Evolutionary conservation across 2,888 invertebrate genomes (phyloP).

Genomic region (Geotrupes spiniger): DNA sequence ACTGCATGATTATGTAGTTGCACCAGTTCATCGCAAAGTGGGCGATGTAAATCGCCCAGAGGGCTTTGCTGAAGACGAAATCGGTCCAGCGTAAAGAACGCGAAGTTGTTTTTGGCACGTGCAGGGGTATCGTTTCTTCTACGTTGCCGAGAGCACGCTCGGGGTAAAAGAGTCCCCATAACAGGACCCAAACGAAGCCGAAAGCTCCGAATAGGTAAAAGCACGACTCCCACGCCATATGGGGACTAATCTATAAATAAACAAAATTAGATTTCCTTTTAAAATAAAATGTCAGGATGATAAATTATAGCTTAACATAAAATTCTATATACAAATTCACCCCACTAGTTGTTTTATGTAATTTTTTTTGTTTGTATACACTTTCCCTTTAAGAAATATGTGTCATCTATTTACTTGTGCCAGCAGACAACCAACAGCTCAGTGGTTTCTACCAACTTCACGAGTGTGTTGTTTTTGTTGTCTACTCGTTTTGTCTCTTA

Average conservation of each 20-base stretch:
- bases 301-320: no score
- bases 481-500: no score
- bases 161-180: slow-evolving; percentile 64
- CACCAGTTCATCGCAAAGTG: slow-evolving; percentile 81
- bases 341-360: no score
- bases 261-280: no score
- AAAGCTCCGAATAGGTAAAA: slow-evolving; percentile 68
- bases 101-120: slow-evolving; percentile 40
- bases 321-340: no score
- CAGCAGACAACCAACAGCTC: no score
- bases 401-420: no score
- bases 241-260: slow-evolving; percentile 60
- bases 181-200: slow-evolving; percentile 64
- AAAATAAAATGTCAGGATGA: no score
- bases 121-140: slow-evolving; percentile 57
- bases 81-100: slow-evolving; percentile 54
- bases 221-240: slow-evolving; percentile 64
- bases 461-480: no score
- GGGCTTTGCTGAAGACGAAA: slow-evolving; percentile 64
- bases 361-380: no score
- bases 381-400: no score
- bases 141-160: slow-evolving; percentile 51
- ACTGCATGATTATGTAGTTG: slow-evolving; percentile 76
- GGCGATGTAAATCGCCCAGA: slow-evolving; percentile 72
- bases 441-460: no score